A percentile compares a stretch with the other conserved stretches of the same genome.
phyloP scores from a whole-genome alignment of 2,797 vertebrate genomes.

The Characodon lateralis region DNA sequence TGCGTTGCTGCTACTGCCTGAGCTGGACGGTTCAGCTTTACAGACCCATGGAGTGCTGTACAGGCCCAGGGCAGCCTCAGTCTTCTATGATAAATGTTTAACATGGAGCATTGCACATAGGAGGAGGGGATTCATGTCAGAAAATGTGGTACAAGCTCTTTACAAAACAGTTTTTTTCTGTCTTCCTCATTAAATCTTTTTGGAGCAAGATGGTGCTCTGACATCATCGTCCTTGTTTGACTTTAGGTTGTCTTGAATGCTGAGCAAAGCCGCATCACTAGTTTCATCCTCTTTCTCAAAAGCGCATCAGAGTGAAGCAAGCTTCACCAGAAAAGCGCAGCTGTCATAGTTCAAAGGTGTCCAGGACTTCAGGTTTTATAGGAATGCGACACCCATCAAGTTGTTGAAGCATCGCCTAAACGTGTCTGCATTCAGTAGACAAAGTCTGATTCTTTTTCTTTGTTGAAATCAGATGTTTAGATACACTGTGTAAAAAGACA shows the following conservation, averaged over 20 bases:
- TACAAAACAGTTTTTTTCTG: not conserved
- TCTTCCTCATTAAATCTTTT: not conserved
- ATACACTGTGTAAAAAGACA: not conserved
- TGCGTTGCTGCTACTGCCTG: constrained; percentile 61
- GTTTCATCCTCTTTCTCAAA: not conserved
- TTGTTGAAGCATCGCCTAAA: constrained; percentile 2
- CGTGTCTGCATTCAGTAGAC: not conserved
- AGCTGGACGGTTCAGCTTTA: constrained; percentile 40
- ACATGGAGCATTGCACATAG: not conserved
- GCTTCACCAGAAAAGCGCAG: constrained; percentile 21
- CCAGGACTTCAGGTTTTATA: constrained; percentile 45
- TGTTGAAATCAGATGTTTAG: not conserved
- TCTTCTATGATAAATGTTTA: constrained; percentile 27
- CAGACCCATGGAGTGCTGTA: constrained; percentile 28
- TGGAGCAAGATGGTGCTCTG: constrained; percentile 23
- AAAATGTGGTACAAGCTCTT: not conserved
- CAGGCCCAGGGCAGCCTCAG: constrained; percentile 45
- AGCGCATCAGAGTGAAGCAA: constrained; percentile 7
- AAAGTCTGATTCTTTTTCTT: not conserved
- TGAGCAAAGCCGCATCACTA: not conserved
- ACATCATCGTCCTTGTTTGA: constrained; percentile 3
- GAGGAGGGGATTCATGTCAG: constrained; percentile 14
- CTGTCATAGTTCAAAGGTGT: constrained; percentile 52
- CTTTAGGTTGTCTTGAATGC: not conserved
- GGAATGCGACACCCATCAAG: constrained; percentile 49